These are phyloP conservation scores for Lasioglossum baleicum DNA, from an alignment of 1,140 invertebrate species.

Conservation along the genomic window DNA sequence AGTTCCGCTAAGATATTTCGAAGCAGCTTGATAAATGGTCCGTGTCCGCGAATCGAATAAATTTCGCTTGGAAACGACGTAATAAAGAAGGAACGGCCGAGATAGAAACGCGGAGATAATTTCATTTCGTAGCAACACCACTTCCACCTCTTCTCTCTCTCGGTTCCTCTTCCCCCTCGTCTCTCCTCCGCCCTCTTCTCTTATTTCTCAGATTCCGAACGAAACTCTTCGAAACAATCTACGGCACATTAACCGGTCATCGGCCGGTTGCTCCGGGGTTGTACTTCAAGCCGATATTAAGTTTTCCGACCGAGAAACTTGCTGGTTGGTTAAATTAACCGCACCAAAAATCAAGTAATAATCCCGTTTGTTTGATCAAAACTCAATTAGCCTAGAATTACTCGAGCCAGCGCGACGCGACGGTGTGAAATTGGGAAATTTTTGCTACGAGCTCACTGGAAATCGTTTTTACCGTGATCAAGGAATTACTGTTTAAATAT, in stretches of 20 bases:
- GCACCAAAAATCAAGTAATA: background rate
- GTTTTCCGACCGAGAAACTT: constrained; percentile 16
- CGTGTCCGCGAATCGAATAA: constrained; percentile 42
- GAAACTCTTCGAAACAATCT: constrained; percentile 36
- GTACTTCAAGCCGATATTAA: constrained; percentile 28
- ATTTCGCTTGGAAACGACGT: constrained; percentile 35
- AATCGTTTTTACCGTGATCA: background rate
- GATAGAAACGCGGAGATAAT: constrained; percentile 42
- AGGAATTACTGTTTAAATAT: background rate
- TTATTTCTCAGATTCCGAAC: constrained; percentile 23
- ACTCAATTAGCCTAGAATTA: background rate
- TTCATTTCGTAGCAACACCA: constrained; percentile 35
- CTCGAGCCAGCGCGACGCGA: too few relatives aligned
- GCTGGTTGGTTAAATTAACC: background rate
- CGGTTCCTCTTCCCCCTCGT: too few relatives aligned
- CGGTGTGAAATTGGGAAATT: background rate
- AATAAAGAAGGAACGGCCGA: constrained; percentile 33
- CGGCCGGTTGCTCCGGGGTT: background rate
- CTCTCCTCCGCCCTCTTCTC: too few relatives aligned
- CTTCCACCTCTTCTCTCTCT: background rate
- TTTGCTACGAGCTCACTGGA: background rate
- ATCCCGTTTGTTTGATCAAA: constrained; percentile 10
- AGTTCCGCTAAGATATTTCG: constrained; percentile 56
- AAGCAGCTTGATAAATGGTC: constrained; percentile 55
- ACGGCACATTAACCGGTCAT: constrained; percentile 39